Evolutionary conservation across 2,797 vertebrate species (phyloP).

Genomic region (Triplophysa bombifrons): DNA sequence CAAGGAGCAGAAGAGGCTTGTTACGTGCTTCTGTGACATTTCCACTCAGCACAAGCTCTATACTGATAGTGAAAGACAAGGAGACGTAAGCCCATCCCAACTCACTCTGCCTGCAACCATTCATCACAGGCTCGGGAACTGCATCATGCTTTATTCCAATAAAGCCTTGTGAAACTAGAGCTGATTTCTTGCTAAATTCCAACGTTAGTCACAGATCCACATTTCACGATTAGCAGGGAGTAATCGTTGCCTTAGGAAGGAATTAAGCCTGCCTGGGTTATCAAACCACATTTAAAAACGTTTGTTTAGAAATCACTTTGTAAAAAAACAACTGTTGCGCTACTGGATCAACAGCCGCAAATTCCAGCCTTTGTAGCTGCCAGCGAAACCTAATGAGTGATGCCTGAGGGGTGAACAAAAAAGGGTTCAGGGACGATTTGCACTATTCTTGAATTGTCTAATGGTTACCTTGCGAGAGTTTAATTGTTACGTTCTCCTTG

Average conservation of each 20-base stretch:
- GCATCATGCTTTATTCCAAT: constrained; percentile 86
- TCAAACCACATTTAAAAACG: constrained; percentile 57
- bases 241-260: constrained; percentile 66
- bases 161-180: constrained; percentile 91
- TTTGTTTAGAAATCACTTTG: constrained; percentile 66
- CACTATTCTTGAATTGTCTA: constrained; percentile 66
- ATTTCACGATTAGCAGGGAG: constrained; percentile 79
- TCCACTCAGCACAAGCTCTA: constrained; percentile 84
- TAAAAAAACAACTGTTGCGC: constrained; percentile 52
- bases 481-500: constrained; percentile 53
- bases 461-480: constrained; percentile 70
- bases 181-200: constrained; percentile 99
- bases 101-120: constrained; percentile 75
- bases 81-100: constrained; percentile 60
- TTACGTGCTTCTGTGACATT: constrained; percentile 83
- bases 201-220: constrained; percentile 93
- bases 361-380: constrained; percentile 56
- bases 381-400: constrained; percentile 37
- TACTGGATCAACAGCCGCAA: constrained; percentile 46
- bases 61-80: constrained; percentile 82
- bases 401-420: constrained; percentile 40
- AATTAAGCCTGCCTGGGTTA: constrained; percentile 55
- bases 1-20: constrained; percentile 73
- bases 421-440: constrained; percentile 36
- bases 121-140: constrained; percentile 87